Evolutionary conservation across 64 coral and sea anemone species (phyloP), one percentile per base, ranked within the genome.

Genomic region (Pocillopora damicornis): DNA sequence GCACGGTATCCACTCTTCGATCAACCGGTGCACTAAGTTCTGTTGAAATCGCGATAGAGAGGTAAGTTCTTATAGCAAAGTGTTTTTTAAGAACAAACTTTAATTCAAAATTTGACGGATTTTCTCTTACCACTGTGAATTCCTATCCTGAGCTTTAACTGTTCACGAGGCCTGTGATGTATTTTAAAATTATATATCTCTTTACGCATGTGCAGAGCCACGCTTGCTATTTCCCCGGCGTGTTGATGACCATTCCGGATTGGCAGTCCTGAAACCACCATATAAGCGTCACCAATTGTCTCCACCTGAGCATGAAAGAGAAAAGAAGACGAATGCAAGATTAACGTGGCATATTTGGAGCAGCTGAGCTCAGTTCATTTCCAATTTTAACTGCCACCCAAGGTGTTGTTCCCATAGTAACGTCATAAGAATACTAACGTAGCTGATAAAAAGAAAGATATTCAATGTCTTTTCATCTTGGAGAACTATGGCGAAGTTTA

Each of bases 211-310:
- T 75, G 87, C 59, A 95, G 35, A 9, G 94, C 94, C 90, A 95
- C 89, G 56, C 83, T 83, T 15, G 89, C 89, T 56, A 95, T 95
- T 51, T 95, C 94, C 1, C 89, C 89, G 11, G 90, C 94, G 64
- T 95, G 94, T 5, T 88, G 90, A 75, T 95, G 89, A 26, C 80
- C 86, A 35, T 95, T 95, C 26, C 94, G 75, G 59, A 86, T 83
- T 6, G 94, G 94, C 11, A 95, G 59, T 11, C 94, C 94, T 2
- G 94, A 95, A 1, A 91, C 94, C 2, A 95, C 94, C 94, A 95
- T 95, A 64, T 95, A 95, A 59, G 94, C 94, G 65, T 95, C 94
- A 16, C 94, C 94, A 36, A 95, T 95, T 18, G 94, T 95, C 81
- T 95, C 94, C 17, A 95, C 94, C 94, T 95, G 20, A 79, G 42